These are phyloP conservation scores for Motacilla tschutschensis DNA, from an alignment of 2,113 vertebrate species.

Conservation along the genomic window DNA sequence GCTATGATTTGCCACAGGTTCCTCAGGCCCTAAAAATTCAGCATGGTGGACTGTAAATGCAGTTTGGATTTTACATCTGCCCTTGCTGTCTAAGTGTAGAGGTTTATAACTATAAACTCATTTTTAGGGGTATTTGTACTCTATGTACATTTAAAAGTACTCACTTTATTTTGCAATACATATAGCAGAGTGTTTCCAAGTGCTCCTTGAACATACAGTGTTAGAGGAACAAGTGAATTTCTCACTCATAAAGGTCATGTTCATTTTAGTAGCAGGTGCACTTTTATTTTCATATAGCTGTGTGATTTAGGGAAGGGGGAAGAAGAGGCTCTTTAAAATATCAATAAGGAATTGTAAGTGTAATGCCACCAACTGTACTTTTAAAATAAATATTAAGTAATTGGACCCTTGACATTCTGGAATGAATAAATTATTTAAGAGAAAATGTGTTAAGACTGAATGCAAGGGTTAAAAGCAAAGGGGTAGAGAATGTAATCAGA, in stretches of 20 bases:
- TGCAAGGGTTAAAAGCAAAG: constrained; percentile 79
- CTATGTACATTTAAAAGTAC: constrained; percentile 30
- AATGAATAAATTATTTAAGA: constrained; percentile 96
- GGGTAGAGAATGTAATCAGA: constrained; percentile 69
- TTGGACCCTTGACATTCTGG: constrained; percentile 92
- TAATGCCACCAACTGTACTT: constrained; percentile 89
- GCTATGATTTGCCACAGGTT: not conserved
- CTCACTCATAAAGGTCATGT: constrained; percentile 55
- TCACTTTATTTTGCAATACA: constrained; percentile 53
- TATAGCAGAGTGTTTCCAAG: constrained; percentile 63
- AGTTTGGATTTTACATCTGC: constrained; percentile 14
- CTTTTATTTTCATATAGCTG: constrained; percentile 37
- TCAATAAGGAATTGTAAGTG: constrained; percentile 77
- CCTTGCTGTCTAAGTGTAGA: constrained; percentile 1
- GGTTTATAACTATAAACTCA: constrained; percentile 7
- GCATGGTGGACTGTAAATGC: not conserved
- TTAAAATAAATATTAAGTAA: constrained; percentile 84
- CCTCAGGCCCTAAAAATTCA: not conserved
- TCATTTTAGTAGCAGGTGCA: constrained; percentile 68
- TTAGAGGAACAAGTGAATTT: constrained; percentile 37
- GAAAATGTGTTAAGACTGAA: constrained; percentile 87
- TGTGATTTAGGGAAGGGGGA: constrained; percentile 47
- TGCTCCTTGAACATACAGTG: constrained; percentile 58
- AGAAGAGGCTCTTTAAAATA: constrained; percentile 20
- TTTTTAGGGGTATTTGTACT: constrained; percentile 26